These are phyloP conservation scores for Trematomus loennbergii DNA, from an alignment of 2,113 vertebrate species.

Conservation along the genomic window DNA sequence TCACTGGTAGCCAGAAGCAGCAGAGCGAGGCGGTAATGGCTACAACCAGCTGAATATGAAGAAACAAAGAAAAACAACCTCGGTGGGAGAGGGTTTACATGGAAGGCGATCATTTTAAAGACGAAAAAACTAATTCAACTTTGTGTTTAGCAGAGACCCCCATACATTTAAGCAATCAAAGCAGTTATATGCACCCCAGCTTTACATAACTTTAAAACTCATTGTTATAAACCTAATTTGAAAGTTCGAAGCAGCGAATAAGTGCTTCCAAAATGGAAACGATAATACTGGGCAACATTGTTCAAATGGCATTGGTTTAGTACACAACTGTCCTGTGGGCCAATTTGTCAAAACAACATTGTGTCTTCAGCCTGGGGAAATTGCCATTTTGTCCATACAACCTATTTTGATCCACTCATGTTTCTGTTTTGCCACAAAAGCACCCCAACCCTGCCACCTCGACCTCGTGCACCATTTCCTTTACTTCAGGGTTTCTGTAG, in stretches of 20 bases:
- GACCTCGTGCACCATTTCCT: constrained; percentile 39
- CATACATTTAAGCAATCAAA: constrained; percentile 1
- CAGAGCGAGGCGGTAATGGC: constrained; percentile 48
- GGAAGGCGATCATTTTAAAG: not conserved
- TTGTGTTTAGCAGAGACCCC: not conserved
- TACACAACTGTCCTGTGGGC: constrained; percentile 64
- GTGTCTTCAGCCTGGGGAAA: constrained; percentile 58
- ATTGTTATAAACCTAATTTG: not conserved
- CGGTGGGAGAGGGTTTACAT: constrained; percentile 24
- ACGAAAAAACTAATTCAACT: not conserved
- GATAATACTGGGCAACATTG: constrained; percentile 43
- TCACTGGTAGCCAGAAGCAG: constrained; percentile 62
- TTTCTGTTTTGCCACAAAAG: constrained; percentile 53
- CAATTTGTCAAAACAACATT: constrained; percentile 71
- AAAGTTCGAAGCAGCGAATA: constrained; percentile 22
- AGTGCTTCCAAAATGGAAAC: constrained; percentile 20
- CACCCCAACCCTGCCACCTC: constrained; percentile 20
- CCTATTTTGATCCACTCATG: constrained; percentile 58
- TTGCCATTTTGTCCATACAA: constrained; percentile 63
- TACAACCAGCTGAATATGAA: constrained; percentile 51
- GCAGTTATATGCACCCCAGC: not conserved
- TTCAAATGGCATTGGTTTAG: constrained; percentile 51
- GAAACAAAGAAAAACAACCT: constrained; percentile 41
- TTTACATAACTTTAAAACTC: constrained; percentile 1
- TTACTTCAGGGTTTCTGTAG: constrained; percentile 64